Conservation (phyloP, 2,797 vertebrate genomes). For the Gambusia yucatana region DNA sequence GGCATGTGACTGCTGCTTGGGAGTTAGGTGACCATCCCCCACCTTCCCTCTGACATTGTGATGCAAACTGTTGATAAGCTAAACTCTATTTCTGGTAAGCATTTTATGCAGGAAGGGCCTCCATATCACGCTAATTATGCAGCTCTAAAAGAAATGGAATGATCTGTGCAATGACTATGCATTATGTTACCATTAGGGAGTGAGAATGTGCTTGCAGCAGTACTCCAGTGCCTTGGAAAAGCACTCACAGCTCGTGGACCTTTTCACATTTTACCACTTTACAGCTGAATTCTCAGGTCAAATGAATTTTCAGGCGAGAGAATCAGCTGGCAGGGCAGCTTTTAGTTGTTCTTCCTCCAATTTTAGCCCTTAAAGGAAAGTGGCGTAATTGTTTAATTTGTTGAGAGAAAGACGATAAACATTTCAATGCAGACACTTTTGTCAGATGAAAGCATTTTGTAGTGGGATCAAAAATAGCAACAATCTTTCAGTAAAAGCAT, state of each 20-base stretch:
- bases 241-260: background rate
- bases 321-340: background rate
- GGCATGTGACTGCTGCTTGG: background rate
- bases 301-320: background rate
- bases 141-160: background rate
- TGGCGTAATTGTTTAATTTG: background rate
- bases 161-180: background rate
- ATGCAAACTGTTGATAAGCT: background rate
- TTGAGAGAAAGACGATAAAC: background rate
- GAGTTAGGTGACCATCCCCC: background rate
- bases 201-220: background rate
- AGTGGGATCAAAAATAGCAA: background rate
- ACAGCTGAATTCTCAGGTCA: background rate
- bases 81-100: background rate
- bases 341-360: background rate
- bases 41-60: background rate
- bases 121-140: background rate
- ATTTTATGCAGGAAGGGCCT: background rate
- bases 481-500: background rate
- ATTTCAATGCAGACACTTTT: background rate
- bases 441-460: background rate
- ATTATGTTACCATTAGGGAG: background rate
- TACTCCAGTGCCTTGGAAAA: background rate
- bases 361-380: background rate
- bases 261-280: background rate